Percentiles rank a stretch among this genome's conserved stretches.
Evolutionary conservation across 2,888 invertebrate genomes (phyloP).

Genomic region (Allygus modestus): DNA sequence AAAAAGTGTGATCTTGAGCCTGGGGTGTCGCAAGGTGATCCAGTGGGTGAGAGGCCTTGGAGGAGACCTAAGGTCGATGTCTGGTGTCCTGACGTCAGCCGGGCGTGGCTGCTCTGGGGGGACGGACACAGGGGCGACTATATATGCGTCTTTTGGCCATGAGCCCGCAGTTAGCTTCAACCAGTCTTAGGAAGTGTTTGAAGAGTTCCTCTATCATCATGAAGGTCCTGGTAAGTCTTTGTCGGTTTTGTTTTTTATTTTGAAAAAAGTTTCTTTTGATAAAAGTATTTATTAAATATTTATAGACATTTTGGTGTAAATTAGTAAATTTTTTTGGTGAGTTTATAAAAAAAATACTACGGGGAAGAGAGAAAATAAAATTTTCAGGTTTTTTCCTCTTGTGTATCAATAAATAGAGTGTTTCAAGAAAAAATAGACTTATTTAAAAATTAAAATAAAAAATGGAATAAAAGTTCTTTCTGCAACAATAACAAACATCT

Average conservation of each 20-base stretch:
- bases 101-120: conserved; percentile 15
- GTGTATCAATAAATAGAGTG: too few species aligned
- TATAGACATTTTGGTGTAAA: too few species aligned
- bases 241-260: not conserved
- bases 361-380: too few species aligned
- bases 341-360: too few species aligned
- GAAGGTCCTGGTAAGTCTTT: conserved; percentile 59
- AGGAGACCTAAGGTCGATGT: not conserved
- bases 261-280: not conserved
- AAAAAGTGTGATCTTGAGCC: conserved; percentile 7
- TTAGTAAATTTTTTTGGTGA: too few species aligned
- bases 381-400: too few species aligned
- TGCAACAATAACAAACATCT: too few species aligned
- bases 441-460: too few species aligned
- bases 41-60: conserved; percentile 2
- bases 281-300: too few species aligned
- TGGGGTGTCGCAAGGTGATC: conserved; percentile 31
- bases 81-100: conserved; percentile 1
- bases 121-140: conserved; percentile 19
- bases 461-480: too few species aligned
- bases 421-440: too few species aligned
- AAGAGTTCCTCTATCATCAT: conserved; percentile 57
- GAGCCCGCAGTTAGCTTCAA: conserved; percentile 48
- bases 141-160: conserved; percentile 28
- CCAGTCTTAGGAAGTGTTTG: conserved; percentile 60